Evolutionary conservation across 2,797 vertebrate species (phyloP), one percentile per base, ranked within the genome.

Genomic region (Bufotes viridis): DNA sequence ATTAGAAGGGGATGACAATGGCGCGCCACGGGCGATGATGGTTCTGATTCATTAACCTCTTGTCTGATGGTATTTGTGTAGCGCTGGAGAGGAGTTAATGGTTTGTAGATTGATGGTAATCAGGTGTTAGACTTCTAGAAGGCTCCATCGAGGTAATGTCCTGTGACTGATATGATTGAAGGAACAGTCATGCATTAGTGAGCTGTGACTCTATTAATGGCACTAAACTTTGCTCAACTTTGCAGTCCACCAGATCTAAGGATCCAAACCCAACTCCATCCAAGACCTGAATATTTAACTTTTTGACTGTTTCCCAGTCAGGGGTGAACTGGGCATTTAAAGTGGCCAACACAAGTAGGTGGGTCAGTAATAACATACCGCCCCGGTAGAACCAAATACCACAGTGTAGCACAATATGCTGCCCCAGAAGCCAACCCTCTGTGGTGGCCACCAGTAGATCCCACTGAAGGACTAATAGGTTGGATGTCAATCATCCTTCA

Each of bases 31-130:
- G 42, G 24, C 63, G 69, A 70, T 24, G 24, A 69, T 86, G 63
- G 80, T 81, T 82, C 80, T 82, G 80, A 82, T 87, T 75, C 63
- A 65, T 82, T 75, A 87, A 87, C 70, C 79, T 87, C 55, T 65
- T 63, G 79, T 79, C 80, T 87, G 74, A 78, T 85, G 58, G 63
- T 85, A 85, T 63, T 78, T 78, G 55, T 70, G 34, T 72, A 87
- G 61, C 55, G 24, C 85, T 80, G 78, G 78, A 74, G 51, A 49
- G 29, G 75, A 80, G 65, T 60, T 81, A 85, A 81, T 85, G 78
- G 29, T 58, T 85, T 80, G 65, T 88, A 80, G 84, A 74, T 63
- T 81, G 76, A 88, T 72, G 49, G 67, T 78, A 78, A 84, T 88
- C 83, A 85, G 82, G 76, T 51, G 57, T 57, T 88, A 34, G 81